phyloP scores from a whole-genome alignment of 2,888 invertebrate species.

The Agrilus cyanescens region DNA sequence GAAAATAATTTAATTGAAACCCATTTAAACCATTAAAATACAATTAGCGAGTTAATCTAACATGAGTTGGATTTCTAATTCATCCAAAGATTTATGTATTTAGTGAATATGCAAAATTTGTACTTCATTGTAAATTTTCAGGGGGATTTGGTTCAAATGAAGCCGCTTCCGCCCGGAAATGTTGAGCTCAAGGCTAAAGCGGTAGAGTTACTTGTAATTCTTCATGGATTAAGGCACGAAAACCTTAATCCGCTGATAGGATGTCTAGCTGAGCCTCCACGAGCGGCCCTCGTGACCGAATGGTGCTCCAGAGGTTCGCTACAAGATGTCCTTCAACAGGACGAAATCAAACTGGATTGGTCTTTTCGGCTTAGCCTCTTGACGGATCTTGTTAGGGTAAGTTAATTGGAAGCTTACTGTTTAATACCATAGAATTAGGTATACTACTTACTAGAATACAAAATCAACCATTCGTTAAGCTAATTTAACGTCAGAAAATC shows the following conservation, averaged over 20 bases:
- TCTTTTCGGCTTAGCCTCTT: slow-evolving; percentile 86
- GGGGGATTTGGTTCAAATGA: slow-evolving; percentile 85
- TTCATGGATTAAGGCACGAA: slow-evolving; percentile 81
- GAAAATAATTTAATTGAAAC: too few species aligned
- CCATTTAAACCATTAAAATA: too few species aligned
- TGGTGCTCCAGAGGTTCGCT: slow-evolving; percentile 80
- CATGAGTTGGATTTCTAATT: too few species aligned
- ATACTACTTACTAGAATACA: not conserved
- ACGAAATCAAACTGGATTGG: slow-evolving; percentile 90
- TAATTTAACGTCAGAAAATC: not conserved
- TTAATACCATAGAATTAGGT: not conserved
- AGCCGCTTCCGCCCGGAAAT: slow-evolving; percentile 51
- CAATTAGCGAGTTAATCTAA: too few species aligned
- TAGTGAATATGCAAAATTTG: not conserved
- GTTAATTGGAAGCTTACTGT: slow-evolving; percentile 16
- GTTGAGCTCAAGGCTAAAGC: slow-evolving; percentile 73
- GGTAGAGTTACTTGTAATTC: slow-evolving; percentile 62
- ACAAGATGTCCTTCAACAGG: slow-evolving; percentile 77
- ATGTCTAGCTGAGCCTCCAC: slow-evolving; percentile 63
- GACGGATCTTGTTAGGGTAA: slow-evolving; percentile 79
- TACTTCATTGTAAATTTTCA: slow-evolving; percentile 27
- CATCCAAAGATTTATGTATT: too few species aligned
- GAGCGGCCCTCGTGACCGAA: slow-evolving; percentile 76
- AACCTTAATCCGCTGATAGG: slow-evolving; percentile 85
- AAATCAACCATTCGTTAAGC: not conserved